Evolutionary conservation across 2,113 vertebrate genomes (phyloP).

Genomic region (Crypturellus undulatus): DNA sequence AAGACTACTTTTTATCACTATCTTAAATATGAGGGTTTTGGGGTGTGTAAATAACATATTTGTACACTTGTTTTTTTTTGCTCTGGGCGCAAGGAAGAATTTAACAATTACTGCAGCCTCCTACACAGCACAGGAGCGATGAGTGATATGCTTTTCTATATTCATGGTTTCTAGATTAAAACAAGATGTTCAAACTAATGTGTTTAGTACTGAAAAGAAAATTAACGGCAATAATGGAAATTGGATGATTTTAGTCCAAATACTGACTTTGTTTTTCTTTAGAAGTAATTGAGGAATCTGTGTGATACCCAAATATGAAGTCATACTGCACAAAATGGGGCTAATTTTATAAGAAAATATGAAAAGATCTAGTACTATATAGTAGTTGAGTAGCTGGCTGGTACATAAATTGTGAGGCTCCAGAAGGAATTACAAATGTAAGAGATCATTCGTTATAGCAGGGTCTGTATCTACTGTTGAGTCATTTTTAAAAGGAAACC

Average conservation of each 20-base stretch:
- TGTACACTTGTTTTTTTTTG: background rate
- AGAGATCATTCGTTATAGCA: accelerated
- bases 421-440: background rate
- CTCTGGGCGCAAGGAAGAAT: background rate
- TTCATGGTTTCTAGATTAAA: background rate
- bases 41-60: background rate
- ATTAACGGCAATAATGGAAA: background rate
- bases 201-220: background rate
- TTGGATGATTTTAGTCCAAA: background rate
- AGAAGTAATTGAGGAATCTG: background rate
- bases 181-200: background rate
- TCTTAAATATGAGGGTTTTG: background rate
- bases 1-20: background rate
- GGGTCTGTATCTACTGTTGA: background rate
- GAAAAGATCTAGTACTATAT: background rate
- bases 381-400: background rate
- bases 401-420: background rate
- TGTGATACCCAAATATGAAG: background rate
- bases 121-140: background rate
- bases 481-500: background rate
- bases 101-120: background rate
- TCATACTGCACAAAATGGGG: background rate
- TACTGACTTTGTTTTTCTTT: background rate
- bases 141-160: background rate
- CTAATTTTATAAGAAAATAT: background rate